Evolutionary conservation across 2,797 vertebrate genomes (phyloP).

Genomic region (Petrocephalus sullivani): DNA sequence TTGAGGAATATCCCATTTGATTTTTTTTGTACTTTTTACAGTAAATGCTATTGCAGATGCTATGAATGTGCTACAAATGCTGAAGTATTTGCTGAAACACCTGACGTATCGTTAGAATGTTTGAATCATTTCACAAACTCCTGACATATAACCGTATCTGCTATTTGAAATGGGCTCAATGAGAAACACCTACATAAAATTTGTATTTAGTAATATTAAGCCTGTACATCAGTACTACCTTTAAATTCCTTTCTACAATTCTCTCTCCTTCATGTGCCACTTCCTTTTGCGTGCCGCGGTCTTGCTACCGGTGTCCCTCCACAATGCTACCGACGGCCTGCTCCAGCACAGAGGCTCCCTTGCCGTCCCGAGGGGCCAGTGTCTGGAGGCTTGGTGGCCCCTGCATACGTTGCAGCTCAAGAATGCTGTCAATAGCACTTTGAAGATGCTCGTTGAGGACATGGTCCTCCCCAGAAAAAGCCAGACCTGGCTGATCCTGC

Average conservation of each 20-base stretch:
- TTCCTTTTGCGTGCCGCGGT: constrained; percentile 18
- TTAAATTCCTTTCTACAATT: constrained; percentile 40
- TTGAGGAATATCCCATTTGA: constrained; percentile 50
- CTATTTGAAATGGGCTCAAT: constrained; percentile 53
- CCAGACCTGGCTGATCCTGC: constrained; percentile 42
- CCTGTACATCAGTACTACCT: constrained; percentile 52
- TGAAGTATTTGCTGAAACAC: constrained; percentile 47
- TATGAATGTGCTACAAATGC: constrained; percentile 59
- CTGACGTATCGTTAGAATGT: constrained; percentile 50
- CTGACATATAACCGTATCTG: constrained; percentile 52
- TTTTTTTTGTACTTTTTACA: constrained; percentile 37
- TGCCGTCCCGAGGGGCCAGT: constrained; percentile 44
- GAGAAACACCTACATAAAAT: constrained; percentile 57
- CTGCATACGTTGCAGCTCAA: constrained; percentile 72
- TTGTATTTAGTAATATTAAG: constrained; percentile 55
- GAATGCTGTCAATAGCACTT: constrained; percentile 76
- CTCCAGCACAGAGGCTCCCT: constrained; percentile 50
- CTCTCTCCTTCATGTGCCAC: constrained; percentile 40
- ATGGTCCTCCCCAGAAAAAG: constrained; percentile 57
- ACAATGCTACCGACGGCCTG: constrained; percentile 65
- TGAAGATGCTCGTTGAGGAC: constrained; percentile 70
- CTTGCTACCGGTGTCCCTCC: constrained; percentile 56
- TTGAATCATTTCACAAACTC: constrained; percentile 47
- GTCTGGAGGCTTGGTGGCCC: constrained; percentile 42
- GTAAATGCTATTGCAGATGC: constrained; percentile 30